Evolutionary conservation across 2,797 vertebrate genomes (phyloP).

Genomic region (Lepus townsendii): DNA sequence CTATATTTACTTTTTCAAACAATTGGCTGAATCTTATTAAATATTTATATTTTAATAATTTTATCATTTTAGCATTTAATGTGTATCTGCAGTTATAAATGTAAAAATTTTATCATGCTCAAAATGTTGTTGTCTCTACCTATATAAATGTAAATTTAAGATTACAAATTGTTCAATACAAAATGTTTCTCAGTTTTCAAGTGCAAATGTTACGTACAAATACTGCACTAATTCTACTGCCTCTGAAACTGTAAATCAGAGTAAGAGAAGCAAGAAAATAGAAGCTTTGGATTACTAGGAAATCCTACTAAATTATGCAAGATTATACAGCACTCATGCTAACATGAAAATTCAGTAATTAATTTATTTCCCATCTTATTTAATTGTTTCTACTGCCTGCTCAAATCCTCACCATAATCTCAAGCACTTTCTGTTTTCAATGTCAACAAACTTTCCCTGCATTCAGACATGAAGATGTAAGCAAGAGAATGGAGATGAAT

Average conservation of each 20-base stretch:
- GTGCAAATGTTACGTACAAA: background rate
- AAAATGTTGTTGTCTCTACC: constrained; percentile 1
- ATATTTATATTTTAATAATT: constrained; percentile 29
- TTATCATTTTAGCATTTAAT: background rate
- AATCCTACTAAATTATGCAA: constrained; percentile 11
- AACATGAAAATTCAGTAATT: constrained; percentile 2
- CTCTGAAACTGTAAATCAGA: background rate
- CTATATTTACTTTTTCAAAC: background rate
- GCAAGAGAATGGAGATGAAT: background rate
- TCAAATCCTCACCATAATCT: background rate
- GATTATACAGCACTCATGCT: constrained; percentile 5
- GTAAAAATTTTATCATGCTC: constrained; percentile 37
- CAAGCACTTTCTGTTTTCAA: background rate
- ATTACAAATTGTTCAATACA: background rate
- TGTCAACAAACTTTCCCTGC: background rate
- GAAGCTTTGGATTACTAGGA: background rate
- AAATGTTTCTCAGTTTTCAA: constrained; percentile 43
- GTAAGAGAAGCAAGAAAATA: background rate
- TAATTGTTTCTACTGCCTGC: background rate
- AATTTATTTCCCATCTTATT: background rate
- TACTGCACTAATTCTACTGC: background rate
- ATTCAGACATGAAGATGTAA: constrained; percentile 4
- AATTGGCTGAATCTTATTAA: background rate
- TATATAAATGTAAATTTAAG: constrained; percentile 41
- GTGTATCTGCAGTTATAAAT: background rate